Evolutionary conservation across 1,140 invertebrate species (phyloP), one percentile per base, ranked within the genome.

Genomic region (Asobara japonica): DNA sequence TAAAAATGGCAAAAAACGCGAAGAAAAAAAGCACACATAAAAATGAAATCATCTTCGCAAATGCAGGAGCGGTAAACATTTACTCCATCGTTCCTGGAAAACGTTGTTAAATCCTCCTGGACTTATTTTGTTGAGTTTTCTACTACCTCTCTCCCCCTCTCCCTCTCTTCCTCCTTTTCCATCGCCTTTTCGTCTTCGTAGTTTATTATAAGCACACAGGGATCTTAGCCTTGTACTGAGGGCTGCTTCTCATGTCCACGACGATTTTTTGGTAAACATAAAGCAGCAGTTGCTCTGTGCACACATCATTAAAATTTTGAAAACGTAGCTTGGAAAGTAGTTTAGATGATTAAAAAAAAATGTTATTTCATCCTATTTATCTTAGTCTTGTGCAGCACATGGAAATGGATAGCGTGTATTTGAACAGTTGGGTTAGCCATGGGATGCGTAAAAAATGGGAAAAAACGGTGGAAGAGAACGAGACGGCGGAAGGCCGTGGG

Each of bases 181-280:
- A 33, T 7, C 6, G 20, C 16, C 6, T 13, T 45, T n/a, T 16
- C 41, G 16, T 45, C 30, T 69, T 66, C 20, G 7, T 25, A 61
- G 71, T 72, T 72, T 72, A 72, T 60, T 72, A 72, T 72, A 61
- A 72, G 65, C 65, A 72, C 65, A 60, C 71, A 61, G n/a, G 16
- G 13, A 38, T 16, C 11, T 27, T 56, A 18, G 48, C 48, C 4
- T 6, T 22, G 22, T 56, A 56, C 22, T 7, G 48, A 56, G n/a
- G 16, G n/a, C 31, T 36, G 31, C 11, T 36, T 36, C 31, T 36
- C 31, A 36, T 36, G 31, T 36, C 31, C 31, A 36, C 11, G 31
- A n/a, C 31, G 31, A 11, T 56, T 33, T 62, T 62, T 62, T 62
- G 27, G 60, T 62, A 62, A 62, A 62, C 60, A 72, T 72, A 38